Base-by-base conservation (phyloP, 2,888 invertebrate species). In the Ceriagrion tenellum region DNA sequence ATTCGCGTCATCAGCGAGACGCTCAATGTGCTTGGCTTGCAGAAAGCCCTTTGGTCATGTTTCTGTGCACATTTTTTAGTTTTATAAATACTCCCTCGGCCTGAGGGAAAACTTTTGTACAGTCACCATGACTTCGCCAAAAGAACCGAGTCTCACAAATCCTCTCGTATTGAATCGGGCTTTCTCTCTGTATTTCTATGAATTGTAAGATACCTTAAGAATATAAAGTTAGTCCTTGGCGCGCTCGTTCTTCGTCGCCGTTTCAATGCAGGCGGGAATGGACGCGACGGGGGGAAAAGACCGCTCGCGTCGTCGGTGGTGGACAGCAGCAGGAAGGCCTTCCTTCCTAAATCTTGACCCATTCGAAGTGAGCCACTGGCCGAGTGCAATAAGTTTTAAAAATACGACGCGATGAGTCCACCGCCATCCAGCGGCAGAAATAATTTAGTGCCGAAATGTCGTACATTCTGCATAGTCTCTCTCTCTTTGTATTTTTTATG, bases 381-480 rank as follows among this genome's bases (percentile, higher is more conserved):
- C 81, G 81, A 81, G 35, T 35, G 81, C 6, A 35, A 81, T 81
- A 81, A 81, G 35, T 35, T 35, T 81, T 13, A 35, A 81, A 8
- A 26, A n/a, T n/a, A 26, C 69, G 81, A 59, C 59, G 81, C 35
- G 81, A 81, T 81, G 35, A 35, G 35, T 16, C 81, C 81, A 35
- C 35, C 10, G 35, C 35, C 30, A 81, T 81, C 81, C 35, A 69
- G 12, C 81, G 81, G 81, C 69, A n/a, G 8, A 23, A n/a, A 35
- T 13, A 81, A 81, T 81, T 81, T 81, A 81, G 81, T 81, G 81
- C 35, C 81, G 35, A 81, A 81, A 81, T 81, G 35, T 30, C 30
- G 81, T 81, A 26, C 81, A 35, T 26, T 81, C 81, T 81, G 81
- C 81, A 81, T 35, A 81, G 81, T 81, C 81, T 81, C 81, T 81